Base-by-base conservation (phyloP, 1,140 invertebrate species). In the Venturia canescens region DNA sequence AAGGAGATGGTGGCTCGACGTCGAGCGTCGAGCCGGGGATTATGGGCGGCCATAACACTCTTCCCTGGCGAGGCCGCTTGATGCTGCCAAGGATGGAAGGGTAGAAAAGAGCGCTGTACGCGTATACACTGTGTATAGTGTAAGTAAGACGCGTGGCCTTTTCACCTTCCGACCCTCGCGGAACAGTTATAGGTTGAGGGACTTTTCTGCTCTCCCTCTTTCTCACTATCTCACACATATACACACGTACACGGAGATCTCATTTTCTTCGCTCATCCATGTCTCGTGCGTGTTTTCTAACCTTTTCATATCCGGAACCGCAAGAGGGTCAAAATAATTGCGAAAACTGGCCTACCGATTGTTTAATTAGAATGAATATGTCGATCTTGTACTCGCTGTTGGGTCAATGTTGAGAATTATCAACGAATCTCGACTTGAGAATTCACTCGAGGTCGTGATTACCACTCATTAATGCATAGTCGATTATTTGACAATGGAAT, bases 21-120 rank as follows among this genome's bases (percentile, higher is more conserved):
- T 80, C 83, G 81, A 85, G 72, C n/a, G n/a, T 75, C 57, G 67
- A 69, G 66, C 21, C 27, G 13, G 70, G 85, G 83, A 82, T 88
- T 86, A 87, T 85, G 81, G 80, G 69, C 82, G 79, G 81, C 82
- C 80, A 84, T 86, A 87, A 86, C 82, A 78, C 60, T 21, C 38
- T 27, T 31, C 29, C 66, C n/a, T 31, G 66, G 16, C 66, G 23
- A n/a, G n/a, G n/a, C 23, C 60, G 26, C 3, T 23, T 21, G 15
- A 44, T 34, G 21, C 34, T 26, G 21, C 27, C 16, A 71, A 71
- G 38, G 70, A 29, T 48, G 70, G 38, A 71, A 71, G 15, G 70
- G 44, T 18, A 69, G 57, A 71, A 34, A 57, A 38, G 70, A 31
- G 66, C 27, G 27, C 29, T 69, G 16, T 31, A 69, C 4, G 23